These are phyloP conservation scores for Xiphophorus couchianus DNA, from an alignment of 2,113 vertebrate genomes.

Conservation along the genomic window DNA sequence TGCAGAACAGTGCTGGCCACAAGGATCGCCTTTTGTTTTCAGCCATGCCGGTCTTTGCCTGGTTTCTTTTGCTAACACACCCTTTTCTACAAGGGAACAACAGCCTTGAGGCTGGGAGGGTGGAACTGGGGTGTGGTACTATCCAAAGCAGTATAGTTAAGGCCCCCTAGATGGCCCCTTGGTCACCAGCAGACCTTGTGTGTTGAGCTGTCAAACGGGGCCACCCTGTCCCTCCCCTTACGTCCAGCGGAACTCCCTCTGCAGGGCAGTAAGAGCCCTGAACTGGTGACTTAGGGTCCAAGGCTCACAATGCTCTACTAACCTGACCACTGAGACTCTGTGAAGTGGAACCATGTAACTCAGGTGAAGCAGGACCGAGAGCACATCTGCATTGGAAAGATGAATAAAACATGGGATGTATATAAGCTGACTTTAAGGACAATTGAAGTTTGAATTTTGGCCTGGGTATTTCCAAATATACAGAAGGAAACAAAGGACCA, in stretches of 20 bases:
- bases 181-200: constrained; percentile 78
- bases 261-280: constrained; percentile 49
- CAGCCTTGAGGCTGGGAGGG: constrained; percentile 63
- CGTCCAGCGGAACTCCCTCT: constrained; percentile 59
- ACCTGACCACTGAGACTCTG: constrained; percentile 46
- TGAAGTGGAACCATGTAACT: constrained; percentile 57
- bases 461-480: constrained; percentile 27
- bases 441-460: constrained; percentile 36
- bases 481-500: constrained; percentile 19
- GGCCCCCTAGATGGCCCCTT: constrained; percentile 67
- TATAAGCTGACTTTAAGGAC: constrained; percentile 57
- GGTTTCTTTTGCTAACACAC: constrained; percentile 72
- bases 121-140: constrained; percentile 63
- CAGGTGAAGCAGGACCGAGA: constrained; percentile 48
- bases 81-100: constrained; percentile 72
- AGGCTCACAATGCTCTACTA: constrained; percentile 50
- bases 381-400: constrained; percentile 57
- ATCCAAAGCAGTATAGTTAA: constrained; percentile 68
- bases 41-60: constrained; percentile 69
- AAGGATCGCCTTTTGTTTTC: constrained; percentile 72
- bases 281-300: constrained; percentile 34
- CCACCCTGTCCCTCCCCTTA: constrained; percentile 68
- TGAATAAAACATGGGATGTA: constrained; percentile 50
- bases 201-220: constrained; percentile 76
- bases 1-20: constrained; percentile 73